Conservation (phyloP, 2,797 vertebrate species). For the Melopsittacus undulatus region DNA sequence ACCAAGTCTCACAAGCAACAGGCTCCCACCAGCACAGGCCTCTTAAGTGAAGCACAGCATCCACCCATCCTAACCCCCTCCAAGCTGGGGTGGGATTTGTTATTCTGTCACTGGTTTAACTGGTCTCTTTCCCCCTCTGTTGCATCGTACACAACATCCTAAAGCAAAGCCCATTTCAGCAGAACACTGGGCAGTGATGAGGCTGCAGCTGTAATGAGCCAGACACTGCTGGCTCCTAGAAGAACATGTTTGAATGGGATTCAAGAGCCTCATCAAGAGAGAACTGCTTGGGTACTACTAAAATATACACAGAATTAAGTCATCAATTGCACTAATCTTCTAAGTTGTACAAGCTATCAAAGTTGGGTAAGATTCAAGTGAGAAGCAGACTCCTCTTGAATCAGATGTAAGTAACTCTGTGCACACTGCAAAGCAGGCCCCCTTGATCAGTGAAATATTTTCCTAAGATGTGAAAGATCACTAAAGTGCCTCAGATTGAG, state of each 20-base stretch:
- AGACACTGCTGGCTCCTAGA: neutral
- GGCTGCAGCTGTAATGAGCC: neutral
- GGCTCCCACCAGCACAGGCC: neutral
- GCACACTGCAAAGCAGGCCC: neutral
- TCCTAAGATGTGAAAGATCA: neutral
- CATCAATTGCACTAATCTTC: neutral
- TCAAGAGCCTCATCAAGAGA: neutral
- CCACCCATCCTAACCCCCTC: neutral
- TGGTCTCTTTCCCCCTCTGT: neutral
- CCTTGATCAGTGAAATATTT: neutral
- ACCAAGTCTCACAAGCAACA: neutral
- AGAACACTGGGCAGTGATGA: neutral
- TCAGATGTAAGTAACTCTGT: neutral
- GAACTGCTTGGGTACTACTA: neutral
- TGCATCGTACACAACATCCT: neutral
- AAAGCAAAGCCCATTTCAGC: accelerated
- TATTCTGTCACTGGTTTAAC: neutral
- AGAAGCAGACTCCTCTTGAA: neutral
- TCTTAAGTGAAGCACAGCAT: neutral
- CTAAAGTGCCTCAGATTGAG: neutral
- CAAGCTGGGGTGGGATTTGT: neutral
- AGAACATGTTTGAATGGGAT: neutral
- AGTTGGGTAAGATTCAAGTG: neutral
- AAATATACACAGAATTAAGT: neutral
- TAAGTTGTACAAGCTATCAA: neutral